Conservation (phyloP, 2,888 invertebrate species). For the Plemyria rubiginata region DNA sequence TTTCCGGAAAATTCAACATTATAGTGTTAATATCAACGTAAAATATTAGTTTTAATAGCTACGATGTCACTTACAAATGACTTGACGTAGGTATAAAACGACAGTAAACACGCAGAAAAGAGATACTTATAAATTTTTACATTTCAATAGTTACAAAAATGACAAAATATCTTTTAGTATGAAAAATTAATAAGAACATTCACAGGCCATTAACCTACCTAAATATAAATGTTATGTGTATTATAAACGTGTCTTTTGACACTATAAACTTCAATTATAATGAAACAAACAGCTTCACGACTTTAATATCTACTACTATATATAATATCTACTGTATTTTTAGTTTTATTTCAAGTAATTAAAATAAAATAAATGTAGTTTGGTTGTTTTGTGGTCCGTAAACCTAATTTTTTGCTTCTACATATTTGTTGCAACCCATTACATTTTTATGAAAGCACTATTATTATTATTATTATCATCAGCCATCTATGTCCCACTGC, state of each 20-base stretch:
- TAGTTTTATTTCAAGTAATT: not conserved
- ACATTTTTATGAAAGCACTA: too few species aligned
- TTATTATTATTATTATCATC: too few species aligned
- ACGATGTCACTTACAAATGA: conserved; percentile 37
- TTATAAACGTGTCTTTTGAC: conserved; percentile 18
- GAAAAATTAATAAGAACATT: not conserved
- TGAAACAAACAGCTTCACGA: too few species aligned
- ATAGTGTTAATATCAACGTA: conserved; percentile 28
- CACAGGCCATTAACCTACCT: conserved; percentile 16
- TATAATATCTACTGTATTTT: conserved; percentile 1
- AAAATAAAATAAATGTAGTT: not conserved
- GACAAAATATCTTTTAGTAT: conserved; percentile 2
- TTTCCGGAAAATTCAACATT: conserved; percentile 40
- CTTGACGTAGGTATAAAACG: conserved; percentile 33
- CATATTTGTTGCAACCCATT: not conserved
- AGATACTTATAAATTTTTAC: conserved; percentile 15
- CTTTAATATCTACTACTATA: too few species aligned
- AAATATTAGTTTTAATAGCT: conserved; percentile 31
- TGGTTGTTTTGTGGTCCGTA: not conserved
- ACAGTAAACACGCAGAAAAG: conserved; percentile 27
- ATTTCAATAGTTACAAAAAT: conserved; percentile 23
- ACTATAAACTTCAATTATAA: conserved; percentile 21
- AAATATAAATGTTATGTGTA: conserved; percentile 16
- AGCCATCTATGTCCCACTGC: too few species aligned
- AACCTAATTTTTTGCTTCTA: conserved; percentile 15